Conservation (phyloP, 2,888 invertebrate species). For the Cryptus viduatorius region DNA sequence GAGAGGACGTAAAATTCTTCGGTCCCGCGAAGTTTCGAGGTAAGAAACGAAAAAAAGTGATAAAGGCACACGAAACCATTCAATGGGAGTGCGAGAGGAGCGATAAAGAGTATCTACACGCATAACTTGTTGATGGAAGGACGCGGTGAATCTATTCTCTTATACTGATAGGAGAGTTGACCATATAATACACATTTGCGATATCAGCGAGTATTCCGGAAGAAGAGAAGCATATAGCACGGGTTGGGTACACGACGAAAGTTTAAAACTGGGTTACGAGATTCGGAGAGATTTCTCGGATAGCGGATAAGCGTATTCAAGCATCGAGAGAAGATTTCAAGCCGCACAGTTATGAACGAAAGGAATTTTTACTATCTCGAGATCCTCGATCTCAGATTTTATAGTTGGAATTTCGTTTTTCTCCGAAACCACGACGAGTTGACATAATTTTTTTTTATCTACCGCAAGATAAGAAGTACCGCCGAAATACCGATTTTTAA, state of each 20-base stretch:
- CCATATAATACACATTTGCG: constrained; percentile 28
- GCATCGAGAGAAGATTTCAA: constrained; percentile 11
- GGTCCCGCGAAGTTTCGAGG: background rate
- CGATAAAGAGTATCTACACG: background rate
- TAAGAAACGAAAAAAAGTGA: constrained; percentile 5
- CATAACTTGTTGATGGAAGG: no score
- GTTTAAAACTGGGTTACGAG: constrained; percentile 52
- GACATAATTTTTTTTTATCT: background rate
- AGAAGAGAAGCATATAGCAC: background rate
- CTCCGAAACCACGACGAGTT: background rate
- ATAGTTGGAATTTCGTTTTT: background rate
- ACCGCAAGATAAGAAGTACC: background rate
- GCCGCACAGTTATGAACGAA: background rate
- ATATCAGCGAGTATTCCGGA: constrained; percentile 29
- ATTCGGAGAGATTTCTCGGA: constrained; percentile 36
- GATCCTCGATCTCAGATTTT: background rate
- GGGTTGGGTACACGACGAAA: constrained; percentile 7
- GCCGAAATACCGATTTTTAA: background rate
- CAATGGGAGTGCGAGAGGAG: constrained; percentile 7
- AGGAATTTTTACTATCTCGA: constrained; percentile 1
- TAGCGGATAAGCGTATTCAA: constrained; percentile 36
- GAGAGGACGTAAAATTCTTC: background rate
- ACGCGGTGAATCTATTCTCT: background rate
- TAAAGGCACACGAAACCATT: background rate
- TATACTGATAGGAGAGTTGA: background rate